Percentiles rank a stretch among this genome's conserved stretches.
Conservation (phyloP, 2,888 invertebrate species). For the Leucophenga montana region DNA sequence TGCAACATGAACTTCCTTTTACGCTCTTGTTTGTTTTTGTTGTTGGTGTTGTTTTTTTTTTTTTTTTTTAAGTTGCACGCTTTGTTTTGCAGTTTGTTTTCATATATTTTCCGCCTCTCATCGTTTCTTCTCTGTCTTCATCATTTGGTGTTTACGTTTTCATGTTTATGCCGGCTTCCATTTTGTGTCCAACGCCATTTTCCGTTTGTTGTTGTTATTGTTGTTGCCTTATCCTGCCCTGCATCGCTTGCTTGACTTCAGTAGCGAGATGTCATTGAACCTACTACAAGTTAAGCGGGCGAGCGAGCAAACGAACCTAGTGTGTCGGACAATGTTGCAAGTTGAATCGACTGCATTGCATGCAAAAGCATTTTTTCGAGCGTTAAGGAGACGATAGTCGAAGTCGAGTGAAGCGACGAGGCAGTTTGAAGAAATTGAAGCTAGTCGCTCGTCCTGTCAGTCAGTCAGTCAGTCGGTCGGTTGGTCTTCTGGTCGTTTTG, state of each 20-base stretch:
- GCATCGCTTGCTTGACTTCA: no score
- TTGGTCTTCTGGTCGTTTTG: no score
- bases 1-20: constrained; percentile 35
- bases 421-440: constrained; percentile 4
- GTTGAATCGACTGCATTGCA: no score
- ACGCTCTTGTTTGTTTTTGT: neutral
- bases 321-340: neutral
- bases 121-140: neutral
- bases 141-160: constrained; percentile 50
- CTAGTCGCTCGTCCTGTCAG: neutral
- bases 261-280: no score
- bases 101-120: constrained; percentile 7
- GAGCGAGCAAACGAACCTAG: no score
- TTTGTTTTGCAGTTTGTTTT: constrained; percentile 38
- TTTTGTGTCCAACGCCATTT: constrained; percentile 17
- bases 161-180: constrained; percentile 34
- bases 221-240: neutral
- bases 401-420: neutral
- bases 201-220: constrained; percentile 14
- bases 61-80: constrained; percentile 33
- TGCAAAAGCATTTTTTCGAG: no score
- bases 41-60: constrained; percentile 9
- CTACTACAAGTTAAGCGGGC: no score
- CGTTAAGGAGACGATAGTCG: no score
- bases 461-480: no score